A percentile compares a stretch with the other conserved stretches of the same genome.
Conservation (phyloP, 2,888 invertebrate species). For the Autographa gamma region DNA sequence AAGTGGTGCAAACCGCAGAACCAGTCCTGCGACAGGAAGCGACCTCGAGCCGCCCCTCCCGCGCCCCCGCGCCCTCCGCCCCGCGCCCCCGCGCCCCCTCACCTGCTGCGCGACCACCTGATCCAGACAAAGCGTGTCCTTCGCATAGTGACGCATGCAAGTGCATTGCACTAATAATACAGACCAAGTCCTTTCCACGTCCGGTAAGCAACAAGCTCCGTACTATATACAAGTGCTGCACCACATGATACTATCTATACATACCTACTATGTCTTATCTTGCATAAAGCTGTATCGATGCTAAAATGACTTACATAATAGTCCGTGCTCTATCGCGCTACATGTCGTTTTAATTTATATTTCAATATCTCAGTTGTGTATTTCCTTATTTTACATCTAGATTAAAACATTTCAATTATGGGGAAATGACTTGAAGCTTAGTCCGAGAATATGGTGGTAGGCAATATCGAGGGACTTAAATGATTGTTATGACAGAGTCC, state of each 20-base stretch:
- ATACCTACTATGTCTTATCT: constrained; percentile 18
- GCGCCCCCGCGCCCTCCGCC: constrained; percentile 48
- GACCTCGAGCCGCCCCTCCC: constrained; percentile 76
- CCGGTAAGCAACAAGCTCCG: constrained; percentile 75
- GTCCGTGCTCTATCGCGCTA: constrained; percentile 31
- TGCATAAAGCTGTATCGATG: constrained; percentile 45
- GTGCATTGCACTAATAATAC: constrained; percentile 86
- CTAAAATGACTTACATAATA: constrained; percentile 42
- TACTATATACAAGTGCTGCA: constrained; percentile 35
- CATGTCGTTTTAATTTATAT: constrained; percentile 44
- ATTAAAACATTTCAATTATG: constrained; percentile 43
- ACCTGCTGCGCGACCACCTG: constrained; percentile 77
- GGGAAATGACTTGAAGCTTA: constrained; percentile 22
- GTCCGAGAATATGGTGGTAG: constrained; percentile 18
- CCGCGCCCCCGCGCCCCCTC: constrained; percentile 51
- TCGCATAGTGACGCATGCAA: constrained; percentile 85
- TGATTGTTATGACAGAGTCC: constrained; percentile 7
- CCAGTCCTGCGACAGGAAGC: constrained; percentile 87
- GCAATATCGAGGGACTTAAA: constrained; percentile 25
- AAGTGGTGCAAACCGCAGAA: constrained; percentile 86
- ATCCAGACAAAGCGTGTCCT: constrained; percentile 88
- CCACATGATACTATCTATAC: constrained; percentile 35
- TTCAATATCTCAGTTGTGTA: constrained; percentile 37
- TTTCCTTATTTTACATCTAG: constrained; percentile 48
- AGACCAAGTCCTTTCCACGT: constrained; percentile 77